Evolutionary conservation across 2,797 vertebrate species (phyloP), one percentile per base, ranked within the genome.

Genomic region (Antrozous pallidus): DNA sequence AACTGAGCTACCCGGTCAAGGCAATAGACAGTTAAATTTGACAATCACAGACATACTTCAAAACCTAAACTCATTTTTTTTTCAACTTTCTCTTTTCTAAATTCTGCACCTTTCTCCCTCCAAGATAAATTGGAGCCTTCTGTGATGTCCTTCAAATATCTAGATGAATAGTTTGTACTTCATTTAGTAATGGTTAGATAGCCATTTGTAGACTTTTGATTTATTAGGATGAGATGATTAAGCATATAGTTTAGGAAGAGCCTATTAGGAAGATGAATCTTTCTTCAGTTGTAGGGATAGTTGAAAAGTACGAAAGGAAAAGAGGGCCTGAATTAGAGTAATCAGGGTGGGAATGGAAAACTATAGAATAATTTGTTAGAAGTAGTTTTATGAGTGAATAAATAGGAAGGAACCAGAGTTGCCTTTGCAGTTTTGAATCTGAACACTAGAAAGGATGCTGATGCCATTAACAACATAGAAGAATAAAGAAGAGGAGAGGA

Each of bases 221-320:
- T 82, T 83, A 13, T 17, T 69, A n/a, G 42, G 58, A 51, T 70
- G 17, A 85, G 80, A 45, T 24, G 26, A 79, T 75, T 89, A 84
- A 94, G 31, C n/a, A 9, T 61, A 10, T 89, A 2, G 20, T 69
- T 94, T 92, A 85, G 36, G 31, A 89, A 89, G 58, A 94, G n/a
- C 47, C 63, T 70, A 1, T 65, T 67, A 49, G 22, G 31, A 73
- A 83, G 38, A 14, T 83, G 20, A 79, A 14, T 77, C 69, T 71
- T 87, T 47, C 73, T 14, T 36, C 10, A 82, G 56, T 79, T 73
- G 8, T 47, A 71, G 85, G 40, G 86, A 71, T 49, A 14, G 31
- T 88, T 38, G 49, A 58, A 58, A 84, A 70, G 9, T 45, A 47
- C n/a, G 24, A 47, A 28, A 73, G 33, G 54, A 47, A 75, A 88